Conservation (phyloP, 2,113 vertebrate genomes). For the Microcebus murinus region DNA sequence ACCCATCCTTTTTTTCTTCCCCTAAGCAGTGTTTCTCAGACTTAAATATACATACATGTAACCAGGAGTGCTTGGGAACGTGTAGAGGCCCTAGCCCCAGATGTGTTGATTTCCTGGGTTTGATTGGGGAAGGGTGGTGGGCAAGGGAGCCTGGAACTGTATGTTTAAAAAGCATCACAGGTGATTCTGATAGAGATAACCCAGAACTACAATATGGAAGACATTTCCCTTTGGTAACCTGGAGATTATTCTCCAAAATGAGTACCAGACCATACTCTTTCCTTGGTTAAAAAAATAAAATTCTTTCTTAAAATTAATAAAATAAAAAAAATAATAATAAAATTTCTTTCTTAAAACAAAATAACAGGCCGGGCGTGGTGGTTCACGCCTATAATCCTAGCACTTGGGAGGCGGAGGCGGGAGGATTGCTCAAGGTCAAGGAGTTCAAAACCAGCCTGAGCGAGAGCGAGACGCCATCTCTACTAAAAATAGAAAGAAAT, state of each 20-base stretch:
- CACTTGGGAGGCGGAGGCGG: no score
- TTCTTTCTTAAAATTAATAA: no score
- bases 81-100: not conserved
- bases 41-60: not conserved
- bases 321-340: no score
- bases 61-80: not conserved
- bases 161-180: not conserved
- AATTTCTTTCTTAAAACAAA: no score
- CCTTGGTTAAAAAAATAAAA: conserved; percentile 4
- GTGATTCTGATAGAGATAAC: not conserved
- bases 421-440: no score
- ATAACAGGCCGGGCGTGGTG: no score
- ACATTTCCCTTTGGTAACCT: not conserved
- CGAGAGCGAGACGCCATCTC: no score
- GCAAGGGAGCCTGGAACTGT: not conserved
- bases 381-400: no score
- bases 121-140: not conserved
- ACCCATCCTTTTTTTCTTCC: not conserved
- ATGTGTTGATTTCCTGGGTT: not conserved
- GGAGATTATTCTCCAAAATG: not conserved
- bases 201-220: not conserved
- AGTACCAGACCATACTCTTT: not conserved
- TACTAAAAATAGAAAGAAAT: no score
- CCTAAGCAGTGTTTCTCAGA: not conserved
- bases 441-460: no score